Conservation (phyloP, 2,888 invertebrate genomes). For the Coelogynopora nodosa region DNA sequence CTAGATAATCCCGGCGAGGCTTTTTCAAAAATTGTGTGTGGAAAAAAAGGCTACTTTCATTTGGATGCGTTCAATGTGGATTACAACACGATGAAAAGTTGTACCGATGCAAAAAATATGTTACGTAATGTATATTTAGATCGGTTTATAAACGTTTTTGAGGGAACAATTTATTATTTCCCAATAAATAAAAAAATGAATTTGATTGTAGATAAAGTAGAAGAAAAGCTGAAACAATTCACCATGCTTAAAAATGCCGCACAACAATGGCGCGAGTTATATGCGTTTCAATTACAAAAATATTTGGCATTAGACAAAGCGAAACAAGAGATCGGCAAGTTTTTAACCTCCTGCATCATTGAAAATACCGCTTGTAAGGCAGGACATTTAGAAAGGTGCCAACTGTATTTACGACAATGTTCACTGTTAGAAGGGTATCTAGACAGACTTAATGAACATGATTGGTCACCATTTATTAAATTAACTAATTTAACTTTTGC, state of each 20-base stretch:
- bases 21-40: no score
- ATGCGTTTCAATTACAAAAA: neutral
- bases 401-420: neutral
- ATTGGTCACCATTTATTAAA: slow-evolving; percentile 10
- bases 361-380: neutral
- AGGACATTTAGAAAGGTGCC: neutral
- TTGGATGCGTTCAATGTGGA: no score
- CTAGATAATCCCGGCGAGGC: no score
- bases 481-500: neutral
- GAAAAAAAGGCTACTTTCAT: no score
- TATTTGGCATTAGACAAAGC: neutral
- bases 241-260: neutral
- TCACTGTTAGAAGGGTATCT: neutral
- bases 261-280: neutral
- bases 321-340: neutral
- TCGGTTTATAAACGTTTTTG: neutral
- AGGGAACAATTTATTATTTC: neutral
- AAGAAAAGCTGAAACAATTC: neutral
- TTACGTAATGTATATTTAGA: neutral
- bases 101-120: neutral
- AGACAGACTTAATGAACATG: neutral
- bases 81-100: no score
- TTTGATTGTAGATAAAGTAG: neutral
- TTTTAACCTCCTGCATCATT: neutral
- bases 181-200: neutral